Conservation (phyloP, 2,888 invertebrate genomes). For the Dynastes hyllus region DNA sequence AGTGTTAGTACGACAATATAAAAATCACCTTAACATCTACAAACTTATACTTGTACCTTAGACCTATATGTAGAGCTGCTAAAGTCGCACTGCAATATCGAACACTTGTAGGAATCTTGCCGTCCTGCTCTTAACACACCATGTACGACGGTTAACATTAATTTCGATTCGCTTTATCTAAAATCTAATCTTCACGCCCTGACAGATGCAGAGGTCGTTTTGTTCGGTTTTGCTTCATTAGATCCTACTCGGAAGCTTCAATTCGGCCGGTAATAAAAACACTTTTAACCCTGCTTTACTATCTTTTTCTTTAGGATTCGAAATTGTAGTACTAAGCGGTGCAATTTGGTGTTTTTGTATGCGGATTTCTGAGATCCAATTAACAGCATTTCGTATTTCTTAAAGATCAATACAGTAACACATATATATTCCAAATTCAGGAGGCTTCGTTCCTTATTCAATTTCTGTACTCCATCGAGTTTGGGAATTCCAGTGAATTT, state of each 20-base stretch:
- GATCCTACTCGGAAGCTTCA: not conserved
- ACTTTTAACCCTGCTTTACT: slow-evolving; percentile 13
- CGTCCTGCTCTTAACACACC: slow-evolving; percentile 7
- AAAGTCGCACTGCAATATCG: not conserved
- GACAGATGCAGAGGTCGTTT: slow-evolving; percentile 21
- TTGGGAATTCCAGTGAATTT: too few species aligned
- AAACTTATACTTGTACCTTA: too few species aligned
- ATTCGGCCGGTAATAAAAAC: slow-evolving; percentile 1
- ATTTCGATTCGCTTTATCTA: slow-evolving; percentile 27
- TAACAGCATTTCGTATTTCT: too few species aligned
- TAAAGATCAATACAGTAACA: too few species aligned
- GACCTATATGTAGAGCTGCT: too few species aligned
- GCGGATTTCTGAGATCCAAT: too few species aligned
- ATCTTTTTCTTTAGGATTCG: slow-evolving; percentile 5
- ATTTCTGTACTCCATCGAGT: too few species aligned
- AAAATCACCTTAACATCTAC: too few species aligned
- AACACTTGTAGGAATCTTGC: slow-evolving; percentile 16
- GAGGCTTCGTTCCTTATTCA: too few species aligned
- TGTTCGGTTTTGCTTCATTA: slow-evolving; percentile 24
- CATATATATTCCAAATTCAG: too few species aligned
- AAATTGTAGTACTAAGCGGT: not conserved
- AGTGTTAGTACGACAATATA: too few species aligned
- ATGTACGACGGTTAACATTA: slow-evolving; percentile 25
- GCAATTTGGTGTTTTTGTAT: not conserved
- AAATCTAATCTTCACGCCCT: slow-evolving; percentile 31